Conservation (phyloP, 2,113 vertebrate genomes). For the Mugil cephalus region DNA sequence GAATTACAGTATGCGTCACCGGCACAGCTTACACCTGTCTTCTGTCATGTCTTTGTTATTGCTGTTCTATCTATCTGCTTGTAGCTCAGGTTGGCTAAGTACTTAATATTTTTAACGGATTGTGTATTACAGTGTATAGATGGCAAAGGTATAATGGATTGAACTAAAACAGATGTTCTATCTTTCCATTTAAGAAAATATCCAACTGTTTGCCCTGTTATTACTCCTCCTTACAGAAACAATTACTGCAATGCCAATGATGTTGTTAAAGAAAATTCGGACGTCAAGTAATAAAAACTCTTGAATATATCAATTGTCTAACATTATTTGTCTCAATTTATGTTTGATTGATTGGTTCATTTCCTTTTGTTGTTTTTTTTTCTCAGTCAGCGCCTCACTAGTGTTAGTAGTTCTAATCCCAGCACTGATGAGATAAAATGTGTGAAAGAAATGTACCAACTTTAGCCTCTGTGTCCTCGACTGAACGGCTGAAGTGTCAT, state of each 20-base stretch:
- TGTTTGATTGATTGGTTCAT: not conserved
- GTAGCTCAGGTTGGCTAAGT: slow-evolving; percentile 87
- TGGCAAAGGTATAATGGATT: slow-evolving; percentile 59
- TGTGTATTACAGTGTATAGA: slow-evolving; percentile 87
- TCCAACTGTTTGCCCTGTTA: slow-evolving; percentile 72
- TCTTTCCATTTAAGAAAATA: slow-evolving; percentile 70
- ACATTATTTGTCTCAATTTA: slow-evolving; percentile 20
- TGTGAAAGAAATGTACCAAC: too few relatives aligned
- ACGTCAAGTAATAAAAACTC: slow-evolving; percentile 81
- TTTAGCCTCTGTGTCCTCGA: too few relatives aligned
- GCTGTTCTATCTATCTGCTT: slow-evolving; percentile 72
- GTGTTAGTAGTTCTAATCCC: too few relatives aligned
- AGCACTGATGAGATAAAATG: too few relatives aligned
- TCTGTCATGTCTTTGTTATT: slow-evolving; percentile 67
- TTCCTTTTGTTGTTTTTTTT: too few relatives aligned
- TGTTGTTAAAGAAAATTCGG: slow-evolving; percentile 78
- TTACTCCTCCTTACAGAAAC: slow-evolving; percentile 72
- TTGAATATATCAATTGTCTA: slow-evolving; percentile 75
- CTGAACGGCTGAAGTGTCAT: too few relatives aligned
- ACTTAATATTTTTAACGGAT: slow-evolving; percentile 93
- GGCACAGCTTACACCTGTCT: slow-evolving; percentile 64
- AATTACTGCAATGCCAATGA: slow-evolving; percentile 79
- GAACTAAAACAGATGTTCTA: slow-evolving; percentile 66
- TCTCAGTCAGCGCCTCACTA: too few relatives aligned
- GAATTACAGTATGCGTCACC: slow-evolving; percentile 58